Conservation (phyloP, 2,797 vertebrate genomes). For the Coracias cyanogaster region DNA sequence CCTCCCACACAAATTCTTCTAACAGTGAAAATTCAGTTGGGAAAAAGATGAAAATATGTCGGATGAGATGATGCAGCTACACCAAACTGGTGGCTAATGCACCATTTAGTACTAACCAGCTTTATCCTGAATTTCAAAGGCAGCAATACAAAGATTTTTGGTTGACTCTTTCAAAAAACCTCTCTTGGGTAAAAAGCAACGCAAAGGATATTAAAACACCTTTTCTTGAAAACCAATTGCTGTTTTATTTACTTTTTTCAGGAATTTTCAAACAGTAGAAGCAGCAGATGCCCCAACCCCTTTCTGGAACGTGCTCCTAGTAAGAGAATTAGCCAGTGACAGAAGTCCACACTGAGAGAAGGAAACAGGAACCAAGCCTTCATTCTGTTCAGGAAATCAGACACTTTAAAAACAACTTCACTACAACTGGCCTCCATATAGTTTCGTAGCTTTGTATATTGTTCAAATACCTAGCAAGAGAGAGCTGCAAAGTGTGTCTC, state of each 20-base stretch:
- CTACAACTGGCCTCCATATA: background rate
- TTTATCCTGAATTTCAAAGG: background rate
- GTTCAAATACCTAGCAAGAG: fast-evolving
- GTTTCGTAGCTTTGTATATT: background rate
- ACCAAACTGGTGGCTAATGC: background rate
- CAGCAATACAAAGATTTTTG: background rate
- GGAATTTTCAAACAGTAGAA: background rate
- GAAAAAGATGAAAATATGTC: background rate
- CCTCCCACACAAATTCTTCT: background rate
- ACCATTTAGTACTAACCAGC: background rate
- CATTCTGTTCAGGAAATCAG: slow-evolving; percentile 17
- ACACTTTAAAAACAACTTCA: background rate
- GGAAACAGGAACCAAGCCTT: slow-evolving; percentile 24
- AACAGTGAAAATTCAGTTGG: background rate
- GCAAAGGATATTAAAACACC: background rate
- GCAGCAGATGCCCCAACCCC: background rate
- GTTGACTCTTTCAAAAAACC: background rate
- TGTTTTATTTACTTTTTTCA: background rate
- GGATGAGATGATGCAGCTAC: background rate
- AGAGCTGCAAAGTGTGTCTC: background rate
- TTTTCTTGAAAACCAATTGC: background rate
- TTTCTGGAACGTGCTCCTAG: background rate
- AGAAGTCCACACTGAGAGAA: background rate
- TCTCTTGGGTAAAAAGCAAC: fast-evolving
- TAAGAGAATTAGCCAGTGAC: slow-evolving; percentile 3